Base-by-base conservation (phyloP, 2,888 invertebrate genomes). In the Loripinus fragilis region DNA sequence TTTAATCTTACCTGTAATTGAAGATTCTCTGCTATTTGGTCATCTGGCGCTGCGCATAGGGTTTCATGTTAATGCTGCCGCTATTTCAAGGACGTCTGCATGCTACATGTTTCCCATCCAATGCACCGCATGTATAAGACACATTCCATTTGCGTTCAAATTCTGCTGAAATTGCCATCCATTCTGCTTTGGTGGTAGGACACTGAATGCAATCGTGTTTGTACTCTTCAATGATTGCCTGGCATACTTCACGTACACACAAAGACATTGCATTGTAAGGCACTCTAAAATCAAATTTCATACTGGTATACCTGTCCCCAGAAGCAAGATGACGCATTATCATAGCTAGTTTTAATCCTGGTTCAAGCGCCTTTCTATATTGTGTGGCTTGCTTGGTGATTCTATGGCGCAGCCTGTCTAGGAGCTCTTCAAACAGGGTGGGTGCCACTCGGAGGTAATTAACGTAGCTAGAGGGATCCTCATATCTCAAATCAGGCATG, bases 241-340 rank as follows among this genome's bases (percentile, higher is more conserved):
- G 69, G 69, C 86, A 88, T 35, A 88, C 83, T 71, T 87, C 86
- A 60, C 76, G 64, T 15, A 87, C 74, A 12, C 83, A 23, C 23
- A 81, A 8, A 66, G 78, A 76, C 30, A 81, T 73, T 20, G 85
- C 85, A 73, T 87, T 85, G 55, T 74, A 52, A 25, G 85, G 80
- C 20, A 87, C 81, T 38, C 87, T 68, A 74, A 78, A 87, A 45
- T 72, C 80, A 60, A 70, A 88, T 71, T 78, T 72, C 79, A 87
- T 78, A 50, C 52, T 71, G 42, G 77, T 38, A 50, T 85, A 86
- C 35, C 55, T 71, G 74, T 85, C 74, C 12, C 86, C 81, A 52
- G 85, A 74, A 5, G 81, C 85, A 30, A 85, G 78, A 75, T 77
- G 78, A 23, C 82, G 70, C 3, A 74, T 48, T 71, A 74, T 71